These are phyloP conservation scores for Myotis vivesi DNA, from an alignment of 2,797 vertebrate genomes.

Conservation along the genomic window DNA sequence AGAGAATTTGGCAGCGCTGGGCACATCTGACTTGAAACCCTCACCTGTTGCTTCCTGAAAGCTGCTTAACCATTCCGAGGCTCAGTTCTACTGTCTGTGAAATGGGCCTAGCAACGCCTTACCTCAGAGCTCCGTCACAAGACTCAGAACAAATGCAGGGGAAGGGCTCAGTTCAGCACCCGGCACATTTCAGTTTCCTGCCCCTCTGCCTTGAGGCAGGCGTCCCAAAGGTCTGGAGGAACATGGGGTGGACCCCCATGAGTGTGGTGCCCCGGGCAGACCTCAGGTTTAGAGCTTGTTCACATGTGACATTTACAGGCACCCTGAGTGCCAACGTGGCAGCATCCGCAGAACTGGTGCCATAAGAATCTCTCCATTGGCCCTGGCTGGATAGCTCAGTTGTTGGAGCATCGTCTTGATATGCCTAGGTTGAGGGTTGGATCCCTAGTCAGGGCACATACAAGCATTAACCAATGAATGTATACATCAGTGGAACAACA, in stretches of 20 bases:
- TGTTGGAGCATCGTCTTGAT: neutral
- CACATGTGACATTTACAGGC: conserved; percentile 61
- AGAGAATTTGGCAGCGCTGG: neutral
- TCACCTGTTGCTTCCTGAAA: neutral
- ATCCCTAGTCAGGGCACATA: neutral
- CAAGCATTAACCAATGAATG: neutral
- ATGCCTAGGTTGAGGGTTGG: neutral
- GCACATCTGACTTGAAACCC: neutral
- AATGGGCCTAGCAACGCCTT: neutral
- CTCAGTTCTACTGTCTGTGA: neutral
- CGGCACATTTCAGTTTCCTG: neutral
- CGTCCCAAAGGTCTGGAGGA: neutral
- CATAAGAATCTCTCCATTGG: neutral
- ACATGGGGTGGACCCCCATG: neutral
- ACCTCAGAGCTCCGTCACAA: neutral
- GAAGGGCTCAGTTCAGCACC: neutral
- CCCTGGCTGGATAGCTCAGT: neutral
- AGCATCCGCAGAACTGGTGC: neutral
- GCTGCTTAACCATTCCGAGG: neutral
- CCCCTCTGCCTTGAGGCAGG: neutral
- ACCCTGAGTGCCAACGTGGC: conserved; percentile 38
- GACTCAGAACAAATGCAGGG: neutral
- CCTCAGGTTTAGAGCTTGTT: conserved; percentile 48
- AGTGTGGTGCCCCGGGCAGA: conserved; percentile 10
- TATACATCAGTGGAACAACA: neutral